These are phyloP conservation scores for Neopipo cinnamomea DNA, from an alignment of 2,113 vertebrate species.

Conservation along the genomic window DNA sequence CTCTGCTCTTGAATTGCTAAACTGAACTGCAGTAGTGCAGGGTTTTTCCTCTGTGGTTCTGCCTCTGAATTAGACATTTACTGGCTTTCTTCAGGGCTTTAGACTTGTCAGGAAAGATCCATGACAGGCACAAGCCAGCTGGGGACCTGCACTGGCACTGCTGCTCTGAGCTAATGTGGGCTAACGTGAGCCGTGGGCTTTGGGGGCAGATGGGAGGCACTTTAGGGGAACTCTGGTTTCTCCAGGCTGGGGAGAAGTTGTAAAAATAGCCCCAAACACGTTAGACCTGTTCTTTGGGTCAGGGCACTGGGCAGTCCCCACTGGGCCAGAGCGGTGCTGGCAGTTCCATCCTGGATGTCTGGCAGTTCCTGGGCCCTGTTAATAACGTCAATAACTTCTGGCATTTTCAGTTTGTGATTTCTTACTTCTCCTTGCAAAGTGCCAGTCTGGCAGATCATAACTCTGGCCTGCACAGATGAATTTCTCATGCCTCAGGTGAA, in stretches of 20 bases:
- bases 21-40: neutral
- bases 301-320: neutral
- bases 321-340: neutral
- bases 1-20: neutral
- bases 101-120: neutral
- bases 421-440: neutral
- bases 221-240: neutral
- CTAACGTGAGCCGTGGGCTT: neutral
- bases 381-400: neutral
- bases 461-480: neutral
- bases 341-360: neutral
- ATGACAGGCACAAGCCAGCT: neutral
- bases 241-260: rapidly evolving
- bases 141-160: neutral
- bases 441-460: neutral
- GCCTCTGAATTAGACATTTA: neutral
- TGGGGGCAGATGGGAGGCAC: neutral
- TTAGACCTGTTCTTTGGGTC: rapidly evolving
- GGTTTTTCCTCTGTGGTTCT: neutral
- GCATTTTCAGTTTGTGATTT: neutral
- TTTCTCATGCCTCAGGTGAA: neutral
- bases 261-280: neutral
- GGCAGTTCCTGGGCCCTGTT: neutral
- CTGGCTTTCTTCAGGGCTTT: neutral
- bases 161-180: neutral